Evolutionary conservation across 2,888 invertebrate species (phyloP).

Genomic region (Nomada fucata): DNA sequence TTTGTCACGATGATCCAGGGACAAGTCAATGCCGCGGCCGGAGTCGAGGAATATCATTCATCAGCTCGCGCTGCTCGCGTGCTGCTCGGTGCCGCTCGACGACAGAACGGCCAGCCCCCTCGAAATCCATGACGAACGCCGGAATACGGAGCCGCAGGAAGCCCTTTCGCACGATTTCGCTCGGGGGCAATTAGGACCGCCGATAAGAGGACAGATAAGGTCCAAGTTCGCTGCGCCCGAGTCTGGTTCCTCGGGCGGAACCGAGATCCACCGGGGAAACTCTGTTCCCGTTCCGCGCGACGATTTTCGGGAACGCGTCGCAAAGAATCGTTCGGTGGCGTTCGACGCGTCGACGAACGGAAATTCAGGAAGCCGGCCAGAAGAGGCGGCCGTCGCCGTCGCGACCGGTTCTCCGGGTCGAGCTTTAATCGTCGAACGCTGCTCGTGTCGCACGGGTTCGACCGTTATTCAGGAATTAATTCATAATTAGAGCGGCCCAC

Average conservation of each 20-base stretch:
- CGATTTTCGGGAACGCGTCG: background rate
- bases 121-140: background rate
- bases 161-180: slow-evolving; percentile 41
- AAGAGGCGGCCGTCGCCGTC: slow-evolving; percentile 33
- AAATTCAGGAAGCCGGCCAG: slow-evolving; percentile 2
- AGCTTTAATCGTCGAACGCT: slow-evolving; percentile 58
- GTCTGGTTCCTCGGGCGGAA: background rate
- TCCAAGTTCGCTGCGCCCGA: background rate
- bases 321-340: slow-evolving; percentile 8
- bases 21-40: slow-evolving; percentile 67
- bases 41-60: slow-evolving; percentile 66
- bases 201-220: slow-evolving; percentile 44
- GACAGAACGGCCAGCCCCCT: background rate
- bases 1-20: slow-evolving; percentile 69
- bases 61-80: slow-evolving; percentile 51
- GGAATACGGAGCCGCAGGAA: background rate
- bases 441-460: slow-evolving; percentile 75
- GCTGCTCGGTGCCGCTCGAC: slow-evolving; percentile 35
- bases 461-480: slow-evolving; percentile 83
- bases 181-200: slow-evolving; percentile 41
- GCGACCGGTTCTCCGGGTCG: slow-evolving; percentile 73
- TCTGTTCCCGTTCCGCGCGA: no score
- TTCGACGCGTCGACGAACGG: no score
- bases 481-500: slow-evolving; percentile 82
- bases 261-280: background rate